Conservation (phyloP, 1,140 invertebrate species). For the Lordiphosa mommai region DNA sequence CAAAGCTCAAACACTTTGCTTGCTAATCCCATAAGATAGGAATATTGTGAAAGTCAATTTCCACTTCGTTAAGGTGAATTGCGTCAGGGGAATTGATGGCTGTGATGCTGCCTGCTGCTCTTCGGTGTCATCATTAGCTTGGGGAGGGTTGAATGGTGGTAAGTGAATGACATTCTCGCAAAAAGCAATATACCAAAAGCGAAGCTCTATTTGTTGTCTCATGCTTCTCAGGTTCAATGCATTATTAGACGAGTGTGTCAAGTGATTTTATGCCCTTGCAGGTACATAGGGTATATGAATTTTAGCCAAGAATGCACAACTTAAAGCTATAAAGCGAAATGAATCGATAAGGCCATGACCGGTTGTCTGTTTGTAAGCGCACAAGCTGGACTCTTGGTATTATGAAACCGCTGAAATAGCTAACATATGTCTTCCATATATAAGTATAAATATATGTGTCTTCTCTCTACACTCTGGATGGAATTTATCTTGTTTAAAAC, state of each 20-base stretch:
- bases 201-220: slow-evolving; percentile 51
- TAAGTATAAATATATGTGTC: not conserved
- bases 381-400: too few species aligned
- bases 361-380: too few species aligned
- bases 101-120: not conserved
- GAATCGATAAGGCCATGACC: too few species aligned
- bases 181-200: slow-evolving; percentile 57
- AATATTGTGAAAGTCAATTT: slow-evolving; percentile 10
- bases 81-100: slow-evolving; percentile 3
- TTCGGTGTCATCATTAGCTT: slow-evolving; percentile 2
- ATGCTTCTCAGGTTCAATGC: slow-evolving; percentile 63
- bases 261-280: slow-evolving; percentile 31
- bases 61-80: slow-evolving; percentile 1
- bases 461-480: too few species aligned
- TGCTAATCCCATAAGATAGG: not conserved
- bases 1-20: too few species aligned
- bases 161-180: slow-evolving; percentile 5
- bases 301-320: too few species aligned
- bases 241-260: slow-evolving; percentile 55
- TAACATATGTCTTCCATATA: slow-evolving; percentile 34
- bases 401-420: too few species aligned
- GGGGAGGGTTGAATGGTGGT: not conserved
- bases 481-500: too few species aligned
- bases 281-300: too few species aligned
- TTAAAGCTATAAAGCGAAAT: too few species aligned